phyloP scores from a whole-genome alignment of 2,797 vertebrate species.

The Tragelaphus eurycerus region DNA sequence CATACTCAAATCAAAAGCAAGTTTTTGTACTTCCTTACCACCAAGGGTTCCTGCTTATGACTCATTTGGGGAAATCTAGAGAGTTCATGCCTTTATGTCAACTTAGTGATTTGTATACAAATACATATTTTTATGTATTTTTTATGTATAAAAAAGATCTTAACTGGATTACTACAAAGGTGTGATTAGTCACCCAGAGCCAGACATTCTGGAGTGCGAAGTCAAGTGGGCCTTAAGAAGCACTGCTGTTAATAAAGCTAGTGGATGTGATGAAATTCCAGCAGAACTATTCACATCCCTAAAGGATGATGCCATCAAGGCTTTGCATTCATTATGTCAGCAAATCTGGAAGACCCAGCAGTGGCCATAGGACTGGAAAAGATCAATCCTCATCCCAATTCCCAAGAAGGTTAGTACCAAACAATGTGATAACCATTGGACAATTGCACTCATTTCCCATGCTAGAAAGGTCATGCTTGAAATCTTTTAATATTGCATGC shows the following conservation, averaged over 20 bases:
- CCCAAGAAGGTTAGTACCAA: not conserved
- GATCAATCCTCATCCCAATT: not conserved
- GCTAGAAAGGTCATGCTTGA: not conserved
- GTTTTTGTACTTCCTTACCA: not conserved
- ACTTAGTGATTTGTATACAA: not conserved
- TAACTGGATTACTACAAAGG: not conserved
- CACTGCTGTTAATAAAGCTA: not conserved
- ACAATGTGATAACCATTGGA: not conserved
- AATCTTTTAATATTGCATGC: not conserved
- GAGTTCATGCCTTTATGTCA: not conserved
- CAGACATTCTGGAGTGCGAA: not conserved
- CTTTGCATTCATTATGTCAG: not conserved
- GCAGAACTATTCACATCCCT: not conserved
- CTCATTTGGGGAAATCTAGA: not conserved
- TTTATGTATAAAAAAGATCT: not conserved
- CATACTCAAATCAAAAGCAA: not conserved
- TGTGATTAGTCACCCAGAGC: not conserved
- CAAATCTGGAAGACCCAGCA: not conserved
- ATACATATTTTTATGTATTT: not conserved
- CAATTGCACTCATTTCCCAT: not conserved
- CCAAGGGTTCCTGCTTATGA: not conserved
- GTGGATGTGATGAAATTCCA: not conserved
- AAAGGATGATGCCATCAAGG: not conserved
- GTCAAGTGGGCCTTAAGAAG: not conserved
- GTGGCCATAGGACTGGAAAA: not conserved